Evolutionary conservation across 2,113 vertebrate genomes (phyloP).

Genomic region (Turdus rufiventris): DNA sequence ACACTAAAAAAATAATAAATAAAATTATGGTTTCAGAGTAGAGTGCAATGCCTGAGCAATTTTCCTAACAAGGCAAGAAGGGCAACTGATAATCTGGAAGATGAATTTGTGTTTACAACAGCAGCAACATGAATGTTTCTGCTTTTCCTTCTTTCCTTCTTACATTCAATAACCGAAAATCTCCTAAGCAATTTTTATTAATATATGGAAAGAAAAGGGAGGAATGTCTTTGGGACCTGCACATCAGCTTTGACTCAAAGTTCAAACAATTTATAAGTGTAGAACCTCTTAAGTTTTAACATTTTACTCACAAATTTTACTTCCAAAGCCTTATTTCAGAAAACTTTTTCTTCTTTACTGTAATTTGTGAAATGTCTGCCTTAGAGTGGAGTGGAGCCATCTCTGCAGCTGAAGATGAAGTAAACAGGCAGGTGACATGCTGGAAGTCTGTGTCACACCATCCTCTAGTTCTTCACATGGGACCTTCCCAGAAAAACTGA

Average conservation of each 20-base stretch:
- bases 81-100: neutral
- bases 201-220: neutral
- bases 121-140: neutral
- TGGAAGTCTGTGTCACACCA: neutral
- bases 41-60: neutral
- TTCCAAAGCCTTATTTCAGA: neutral
- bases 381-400: neutral
- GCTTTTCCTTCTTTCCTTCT: neutral
- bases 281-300: neutral
- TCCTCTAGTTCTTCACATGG: neutral
- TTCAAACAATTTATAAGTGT: neutral
- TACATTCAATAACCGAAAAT: neutral
- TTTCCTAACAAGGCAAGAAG: neutral
- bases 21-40: neutral
- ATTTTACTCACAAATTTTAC: neutral
- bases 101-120: neutral
- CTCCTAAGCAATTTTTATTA: neutral
- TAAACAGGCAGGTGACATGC: neutral
- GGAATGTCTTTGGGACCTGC: neutral
- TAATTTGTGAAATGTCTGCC: neutral
- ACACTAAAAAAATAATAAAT: neutral
- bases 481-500: neutral
- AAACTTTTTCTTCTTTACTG: neutral
- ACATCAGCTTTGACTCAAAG: neutral
- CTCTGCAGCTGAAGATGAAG: neutral